Base-by-base conservation (phyloP, 2,113 vertebrate genomes). In the Microtus montanus region DNA sequence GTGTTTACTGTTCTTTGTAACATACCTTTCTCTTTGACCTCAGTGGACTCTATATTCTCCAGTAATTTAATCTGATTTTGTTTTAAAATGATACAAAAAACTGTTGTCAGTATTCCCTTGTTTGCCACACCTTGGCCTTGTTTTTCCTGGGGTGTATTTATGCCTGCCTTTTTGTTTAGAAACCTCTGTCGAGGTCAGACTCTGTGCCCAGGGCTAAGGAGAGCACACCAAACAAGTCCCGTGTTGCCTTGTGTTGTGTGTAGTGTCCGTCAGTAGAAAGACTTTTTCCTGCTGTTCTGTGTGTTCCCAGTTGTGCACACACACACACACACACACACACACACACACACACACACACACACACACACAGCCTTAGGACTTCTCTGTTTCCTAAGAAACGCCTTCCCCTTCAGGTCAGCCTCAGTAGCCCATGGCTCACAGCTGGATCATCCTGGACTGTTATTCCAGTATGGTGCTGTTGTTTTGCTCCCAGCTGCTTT, bases 141-240 rank as follows among this genome's bases (percentile, higher is more conserved):
- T 3, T 44, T 95, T 64, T 47, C 30, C 54, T 1, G 0, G n/a
- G 86, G 7, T 4, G 0, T 26, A 15, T 63, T 63, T 5, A 2
- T 1, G 12, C 33, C 19, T 12, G 47, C 5, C 14, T 2, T 63
- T 22, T 78, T 41, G 52, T 88, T 86, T 24, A 84, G 26, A 35
- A 15, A 54, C 2, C 4, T 47, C 41, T 74, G 0, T 5, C 66
- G 80, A 41, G 38, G 52, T 38, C 64, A 75, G 79, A 54, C 64
- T 26, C 26, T 20, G 6, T 80, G 4, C 64, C 26, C 78, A 30
- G 49, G 47, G 20, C 58, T 33, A 38, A 47, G 30, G 3, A 2
- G 74, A 28, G 70, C 80, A 64, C 11, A 63, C 1, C 30, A 38
- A 38, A 12, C 7, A 13, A 58, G 54, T 44, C 24, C 35, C 64